Conservation (phyloP, 2,113 vertebrate genomes). For the Rhagologus leucostigma region DNA sequence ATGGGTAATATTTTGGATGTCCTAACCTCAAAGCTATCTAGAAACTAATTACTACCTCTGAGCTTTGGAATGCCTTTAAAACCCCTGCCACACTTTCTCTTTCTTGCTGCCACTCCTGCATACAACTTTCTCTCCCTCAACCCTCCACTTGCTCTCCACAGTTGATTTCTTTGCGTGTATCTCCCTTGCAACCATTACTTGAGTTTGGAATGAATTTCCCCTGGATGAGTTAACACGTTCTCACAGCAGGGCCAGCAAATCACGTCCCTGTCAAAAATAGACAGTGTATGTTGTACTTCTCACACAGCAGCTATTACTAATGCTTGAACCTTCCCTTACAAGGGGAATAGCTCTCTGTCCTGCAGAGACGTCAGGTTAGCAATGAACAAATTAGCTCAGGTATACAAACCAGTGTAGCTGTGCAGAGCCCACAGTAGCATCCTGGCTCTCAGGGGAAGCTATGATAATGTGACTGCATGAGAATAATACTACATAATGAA, state of each 20-base stretch:
- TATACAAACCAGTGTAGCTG: neutral
- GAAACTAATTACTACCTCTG: constrained; percentile 7
- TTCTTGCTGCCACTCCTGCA: neutral
- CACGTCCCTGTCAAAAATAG: neutral
- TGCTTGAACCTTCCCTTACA: neutral
- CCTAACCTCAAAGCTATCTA: neutral
- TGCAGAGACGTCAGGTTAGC: constrained; percentile 24
- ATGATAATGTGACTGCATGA: constrained; percentile 55
- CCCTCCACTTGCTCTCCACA: neutral
- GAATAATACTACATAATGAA: constrained; percentile 63
- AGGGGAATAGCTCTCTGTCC: neutral
- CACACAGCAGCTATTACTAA: neutral
- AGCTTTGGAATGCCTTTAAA: constrained; percentile 7
- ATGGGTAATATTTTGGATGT: neutral
- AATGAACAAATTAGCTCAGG: constrained; percentile 37
- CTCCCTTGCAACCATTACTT: neutral
- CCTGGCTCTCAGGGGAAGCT: constrained; percentile 48
- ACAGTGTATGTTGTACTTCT: neutral
- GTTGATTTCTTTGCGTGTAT: neutral
- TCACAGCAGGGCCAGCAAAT: neutral
- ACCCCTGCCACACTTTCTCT: neutral
- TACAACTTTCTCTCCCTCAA: neutral
- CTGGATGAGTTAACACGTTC: neutral
- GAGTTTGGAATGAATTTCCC: neutral
- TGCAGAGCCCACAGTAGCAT: constrained; percentile 19